phyloP scores from a whole-genome alignment of 2,888 invertebrate genomes.

The Plusia festucae region DNA sequence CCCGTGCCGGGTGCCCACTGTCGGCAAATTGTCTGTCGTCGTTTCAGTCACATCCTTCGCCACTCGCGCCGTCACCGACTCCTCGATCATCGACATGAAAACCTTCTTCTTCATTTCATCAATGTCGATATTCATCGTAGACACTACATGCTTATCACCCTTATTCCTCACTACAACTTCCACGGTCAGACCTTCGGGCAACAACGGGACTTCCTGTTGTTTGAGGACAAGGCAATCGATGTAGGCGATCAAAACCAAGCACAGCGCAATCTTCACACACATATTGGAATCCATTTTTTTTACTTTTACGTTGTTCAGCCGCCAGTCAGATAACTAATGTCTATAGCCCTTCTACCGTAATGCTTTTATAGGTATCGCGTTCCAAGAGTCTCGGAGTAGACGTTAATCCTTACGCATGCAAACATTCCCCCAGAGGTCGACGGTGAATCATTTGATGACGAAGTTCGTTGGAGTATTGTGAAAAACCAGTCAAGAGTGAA shows the following conservation, averaged over 20 bases:
- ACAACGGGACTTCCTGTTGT: slow-evolving; percentile 38
- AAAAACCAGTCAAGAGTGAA: slow-evolving; percentile 8
- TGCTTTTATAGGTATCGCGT: slow-evolving; percentile 24
- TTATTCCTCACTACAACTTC: slow-evolving; percentile 44
- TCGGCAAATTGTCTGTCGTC: slow-evolving; percentile 28
- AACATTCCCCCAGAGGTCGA: slow-evolving; percentile 23
- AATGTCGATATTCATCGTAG: slow-evolving; percentile 39
- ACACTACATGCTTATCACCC: slow-evolving; percentile 21
- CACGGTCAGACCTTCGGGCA: slow-evolving; percentile 36
- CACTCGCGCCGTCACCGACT: slow-evolving; percentile 5
- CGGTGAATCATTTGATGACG: slow-evolving; percentile 41
- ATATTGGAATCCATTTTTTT: slow-evolving; percentile 55
- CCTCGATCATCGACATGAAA: slow-evolving; percentile 11
- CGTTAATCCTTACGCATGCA: slow-evolving; percentile 25
- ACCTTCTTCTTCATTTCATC: slow-evolving; percentile 41
- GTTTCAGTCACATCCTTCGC: not conserved
- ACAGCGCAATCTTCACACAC: slow-evolving; percentile 53
- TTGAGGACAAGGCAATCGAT: slow-evolving; percentile 42
- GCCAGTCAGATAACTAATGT: slow-evolving; percentile 33
- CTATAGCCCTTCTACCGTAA: not conserved
- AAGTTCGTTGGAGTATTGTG: slow-evolving; percentile 9
- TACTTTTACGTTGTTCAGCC: slow-evolving; percentile 46
- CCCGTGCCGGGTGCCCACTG: slow-evolving; percentile 52
- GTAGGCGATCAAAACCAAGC: slow-evolving; percentile 39
- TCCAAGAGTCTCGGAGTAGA: not conserved